These are phyloP conservation scores for Myxocyprinus asiaticus DNA, from an alignment of 2,113 vertebrate species.

Conservation along the genomic window DNA sequence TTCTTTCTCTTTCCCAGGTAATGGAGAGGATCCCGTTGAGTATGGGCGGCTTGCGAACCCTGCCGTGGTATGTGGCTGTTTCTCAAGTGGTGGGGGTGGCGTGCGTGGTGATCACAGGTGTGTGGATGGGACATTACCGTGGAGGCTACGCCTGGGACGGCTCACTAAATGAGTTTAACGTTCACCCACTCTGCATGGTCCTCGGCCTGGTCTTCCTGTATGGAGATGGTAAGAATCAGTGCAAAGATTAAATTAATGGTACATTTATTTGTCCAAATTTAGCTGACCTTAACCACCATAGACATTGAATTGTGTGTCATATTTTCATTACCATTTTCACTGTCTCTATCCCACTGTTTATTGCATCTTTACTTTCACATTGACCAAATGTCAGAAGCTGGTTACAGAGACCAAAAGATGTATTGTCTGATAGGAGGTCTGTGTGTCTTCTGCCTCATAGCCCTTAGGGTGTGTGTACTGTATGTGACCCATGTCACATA, in stretches of 20 bases:
- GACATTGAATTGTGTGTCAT: too few species aligned
- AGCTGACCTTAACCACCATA: not conserved
- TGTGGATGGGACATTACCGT: conserved; percentile 88
- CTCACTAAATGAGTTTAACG: conserved; percentile 80
- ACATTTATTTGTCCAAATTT: not conserved
- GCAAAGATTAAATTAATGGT: not conserved
- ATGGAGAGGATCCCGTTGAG: conserved; percentile 72
- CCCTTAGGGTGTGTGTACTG: not conserved
- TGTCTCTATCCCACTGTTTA: too few species aligned
- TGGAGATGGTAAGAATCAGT: conserved; percentile 83
- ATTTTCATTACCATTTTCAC: too few species aligned
- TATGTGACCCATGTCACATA: not conserved
- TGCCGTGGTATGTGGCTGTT: conserved; percentile 77
- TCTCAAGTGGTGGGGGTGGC: conserved; percentile 87
- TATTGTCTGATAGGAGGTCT: not conserved
- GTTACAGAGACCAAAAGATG: not conserved
- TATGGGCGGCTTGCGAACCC: conserved; percentile 29
- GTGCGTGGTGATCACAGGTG: conserved; percentile 77
- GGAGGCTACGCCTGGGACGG: conserved; percentile 89
- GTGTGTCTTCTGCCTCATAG: conserved; percentile 3
- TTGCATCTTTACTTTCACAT: too few species aligned
- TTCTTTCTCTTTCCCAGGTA: conserved; percentile 4
- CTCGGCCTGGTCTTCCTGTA: conserved; percentile 91
- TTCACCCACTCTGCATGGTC: conserved; percentile 94
- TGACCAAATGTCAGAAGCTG: too few species aligned